Percentiles rank a stretch among this genome's conserved stretches.
Conservation (phyloP, 2,113 vertebrate species). For the Phoenicopterus ruber region DNA sequence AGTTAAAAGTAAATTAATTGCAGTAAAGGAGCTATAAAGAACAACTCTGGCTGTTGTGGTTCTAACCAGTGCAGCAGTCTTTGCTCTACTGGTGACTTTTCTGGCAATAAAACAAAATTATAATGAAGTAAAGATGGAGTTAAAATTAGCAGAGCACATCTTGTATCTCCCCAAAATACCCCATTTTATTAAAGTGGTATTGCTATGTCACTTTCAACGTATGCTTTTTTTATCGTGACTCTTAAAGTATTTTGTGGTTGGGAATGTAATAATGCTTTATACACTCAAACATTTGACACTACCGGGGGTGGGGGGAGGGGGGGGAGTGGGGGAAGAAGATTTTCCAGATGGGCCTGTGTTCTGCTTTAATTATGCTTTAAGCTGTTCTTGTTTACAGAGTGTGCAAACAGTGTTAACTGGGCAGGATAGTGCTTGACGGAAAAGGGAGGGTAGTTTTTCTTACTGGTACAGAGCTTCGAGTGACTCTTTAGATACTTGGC, state of each 20-base stretch:
- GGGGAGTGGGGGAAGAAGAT: constrained; percentile 32
- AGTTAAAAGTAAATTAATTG: constrained; percentile 3
- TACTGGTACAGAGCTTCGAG: constrained; percentile 63
- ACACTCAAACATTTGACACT: constrained; percentile 62
- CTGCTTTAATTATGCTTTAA: constrained; percentile 72
- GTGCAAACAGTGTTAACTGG: constrained; percentile 67
- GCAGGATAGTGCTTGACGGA: constrained; percentile 35
- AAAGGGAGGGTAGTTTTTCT: constrained; percentile 52
- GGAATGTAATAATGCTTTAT: constrained; percentile 71
- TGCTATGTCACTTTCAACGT: constrained; percentile 60
- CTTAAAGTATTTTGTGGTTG: constrained; percentile 66
- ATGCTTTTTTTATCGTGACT: constrained; percentile 50
- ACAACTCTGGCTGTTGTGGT: background rate
- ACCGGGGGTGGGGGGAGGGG: background rate
- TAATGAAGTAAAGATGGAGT: constrained; percentile 5
- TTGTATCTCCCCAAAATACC: constrained; percentile 32
- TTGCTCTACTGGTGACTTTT: background rate
- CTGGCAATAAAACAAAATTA: constrained; percentile 33
- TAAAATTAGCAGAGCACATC: constrained; percentile 43
- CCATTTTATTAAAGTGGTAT: constrained; percentile 54
- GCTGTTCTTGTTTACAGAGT: constrained; percentile 72
- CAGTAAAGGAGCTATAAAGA: constrained; percentile 5
- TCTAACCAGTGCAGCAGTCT: constrained; percentile 11
- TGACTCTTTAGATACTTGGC: constrained; percentile 39
- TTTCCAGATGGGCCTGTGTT: constrained; percentile 66